phyloP scores from a whole-genome alignment of 2,888 invertebrate species.

The Microctonus hyperodae region DNA sequence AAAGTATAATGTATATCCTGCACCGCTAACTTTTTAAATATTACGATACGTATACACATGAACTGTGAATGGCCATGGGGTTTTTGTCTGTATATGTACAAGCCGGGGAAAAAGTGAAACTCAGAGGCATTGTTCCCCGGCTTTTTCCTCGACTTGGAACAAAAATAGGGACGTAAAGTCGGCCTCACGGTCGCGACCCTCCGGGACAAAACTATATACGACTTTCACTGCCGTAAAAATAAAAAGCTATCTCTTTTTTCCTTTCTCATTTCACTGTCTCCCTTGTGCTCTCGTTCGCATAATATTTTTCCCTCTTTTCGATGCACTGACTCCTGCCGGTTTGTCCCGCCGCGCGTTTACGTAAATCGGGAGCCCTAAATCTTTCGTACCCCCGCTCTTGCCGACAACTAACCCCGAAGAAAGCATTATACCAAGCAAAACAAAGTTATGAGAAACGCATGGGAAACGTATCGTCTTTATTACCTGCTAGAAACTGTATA shows the following conservation, averaged over 20 bases:
- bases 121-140: slow-evolving; percentile 49
- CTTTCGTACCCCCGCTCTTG: slow-evolving; percentile 37
- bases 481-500: slow-evolving; percentile 28
- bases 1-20: background rate
- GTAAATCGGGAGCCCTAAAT: slow-evolving; percentile 57
- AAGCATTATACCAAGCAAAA: slow-evolving; percentile 35
- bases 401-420: slow-evolving; percentile 43
- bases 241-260: slow-evolving; percentile 49
- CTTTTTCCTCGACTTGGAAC: slow-evolving; percentile 53
- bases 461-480: slow-evolving; percentile 36
- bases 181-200: slow-evolving; percentile 53
- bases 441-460: slow-evolving; percentile 38
- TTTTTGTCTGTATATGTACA: slow-evolving; percentile 9
- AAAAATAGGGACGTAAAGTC: slow-evolving; percentile 52
- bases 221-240: slow-evolving; percentile 63
- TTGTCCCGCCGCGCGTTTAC: slow-evolving; percentile 47
- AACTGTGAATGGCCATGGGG: slow-evolving; percentile 2
- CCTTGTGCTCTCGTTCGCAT: slow-evolving; percentile 13
- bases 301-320: slow-evolving; percentile 23
- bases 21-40: slow-evolving; percentile 7
- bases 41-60: background rate
- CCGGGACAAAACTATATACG: slow-evolving; percentile 38
- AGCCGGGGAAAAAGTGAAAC: slow-evolving; percentile 57
- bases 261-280: slow-evolving; percentile 9
- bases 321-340: slow-evolving; percentile 19